These are phyloP conservation scores for Drosophila aldrichi DNA, from an alignment of 2,888 invertebrate genomes.

Conservation along the genomic window DNA sequence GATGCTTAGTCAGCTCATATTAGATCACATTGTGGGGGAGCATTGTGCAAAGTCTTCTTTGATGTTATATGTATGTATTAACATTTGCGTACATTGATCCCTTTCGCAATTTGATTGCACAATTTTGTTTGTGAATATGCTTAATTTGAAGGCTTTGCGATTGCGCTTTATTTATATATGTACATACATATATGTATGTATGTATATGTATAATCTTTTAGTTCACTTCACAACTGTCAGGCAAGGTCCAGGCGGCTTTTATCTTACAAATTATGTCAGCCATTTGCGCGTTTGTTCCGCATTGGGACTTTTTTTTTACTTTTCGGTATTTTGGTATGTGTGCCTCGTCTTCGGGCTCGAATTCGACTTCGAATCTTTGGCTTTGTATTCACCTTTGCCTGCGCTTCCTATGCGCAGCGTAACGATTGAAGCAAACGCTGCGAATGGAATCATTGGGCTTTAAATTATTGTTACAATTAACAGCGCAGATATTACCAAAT, in stretches of 20 bases:
- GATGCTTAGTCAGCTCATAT: slow-evolving; percentile 37
- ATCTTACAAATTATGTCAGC: slow-evolving; percentile 57
- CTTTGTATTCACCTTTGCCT: slow-evolving; percentile 4
- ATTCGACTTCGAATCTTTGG: slow-evolving; percentile 9
- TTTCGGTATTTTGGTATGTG: slow-evolving; percentile 15
- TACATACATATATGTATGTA: not conserved
- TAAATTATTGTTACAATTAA: slow-evolving; percentile 69
- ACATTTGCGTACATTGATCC: slow-evolving; percentile 31
- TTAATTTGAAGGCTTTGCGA: slow-evolving; percentile 13
- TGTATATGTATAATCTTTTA: not conserved
- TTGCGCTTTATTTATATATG: slow-evolving; percentile 25
- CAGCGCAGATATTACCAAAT: slow-evolving; percentile 65
- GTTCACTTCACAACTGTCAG: slow-evolving; percentile 31
- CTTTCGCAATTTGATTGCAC: slow-evolving; percentile 12
- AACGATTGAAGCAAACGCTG: slow-evolving; percentile 38
- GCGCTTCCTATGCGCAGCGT: slow-evolving; percentile 44
- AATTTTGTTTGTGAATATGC: slow-evolving; percentile 22
- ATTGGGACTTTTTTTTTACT: slow-evolving; percentile 43
- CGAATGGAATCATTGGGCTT: slow-evolving; percentile 44
- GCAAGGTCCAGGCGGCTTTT: slow-evolving; percentile 15
- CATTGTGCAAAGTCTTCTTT: slow-evolving; percentile 39
- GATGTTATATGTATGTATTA: not conserved
- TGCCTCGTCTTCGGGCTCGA: slow-evolving; percentile 9
- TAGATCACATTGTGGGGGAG: slow-evolving; percentile 26
- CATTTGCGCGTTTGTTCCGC: slow-evolving; percentile 58